phyloP scores from a whole-genome alignment of 1,140 invertebrate species.

The Leptinotarsa defecta region DNA sequence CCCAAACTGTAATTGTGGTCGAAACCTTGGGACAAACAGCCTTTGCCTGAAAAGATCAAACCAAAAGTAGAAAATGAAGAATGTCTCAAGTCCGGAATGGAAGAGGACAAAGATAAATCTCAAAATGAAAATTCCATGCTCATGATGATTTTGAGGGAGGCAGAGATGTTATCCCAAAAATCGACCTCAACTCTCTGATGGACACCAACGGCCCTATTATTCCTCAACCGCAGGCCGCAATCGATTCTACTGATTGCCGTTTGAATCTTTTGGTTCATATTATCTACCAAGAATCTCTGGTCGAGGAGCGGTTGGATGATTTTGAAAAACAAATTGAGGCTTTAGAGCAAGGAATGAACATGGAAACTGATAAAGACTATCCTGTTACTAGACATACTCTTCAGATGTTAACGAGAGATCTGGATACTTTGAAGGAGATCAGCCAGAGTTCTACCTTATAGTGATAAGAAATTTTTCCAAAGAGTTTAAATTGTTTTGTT shows the following conservation, averaged over 20 bases:
- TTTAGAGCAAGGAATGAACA: constrained; percentile 56
- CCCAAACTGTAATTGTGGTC: constrained; percentile 85
- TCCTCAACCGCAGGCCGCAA: constrained; percentile 79
- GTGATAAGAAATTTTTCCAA: neutral
- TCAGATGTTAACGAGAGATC: constrained; percentile 62
- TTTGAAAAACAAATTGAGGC: constrained; percentile 77
- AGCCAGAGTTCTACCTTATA: constrained; percentile 51
- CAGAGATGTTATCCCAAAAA: constrained; percentile 44
- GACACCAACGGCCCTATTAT: constrained; percentile 52
- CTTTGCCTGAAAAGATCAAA: constrained; percentile 49
- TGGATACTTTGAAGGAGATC: constrained; percentile 60
- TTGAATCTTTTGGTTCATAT: constrained; percentile 79
- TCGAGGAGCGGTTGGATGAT: constrained; percentile 72
- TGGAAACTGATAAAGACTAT: constrained; percentile 54
- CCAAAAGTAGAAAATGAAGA: constrained; percentile 39
- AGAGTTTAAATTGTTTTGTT: constrained; percentile 10
- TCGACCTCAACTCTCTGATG: constrained; percentile 41
- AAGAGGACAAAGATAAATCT: constrained; percentile 28
- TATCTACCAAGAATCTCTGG: constrained; percentile 71
- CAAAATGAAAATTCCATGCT: constrained; percentile 45
- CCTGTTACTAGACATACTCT: constrained; percentile 61
- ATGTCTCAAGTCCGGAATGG: constrained; percentile 36
- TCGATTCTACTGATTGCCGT: constrained; percentile 78
- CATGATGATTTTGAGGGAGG: constrained; percentile 45
- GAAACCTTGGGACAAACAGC: constrained; percentile 73